Evolutionary conservation across 2,888 invertebrate genomes (phyloP).

Genomic region (Drosophila testacea): DNA sequence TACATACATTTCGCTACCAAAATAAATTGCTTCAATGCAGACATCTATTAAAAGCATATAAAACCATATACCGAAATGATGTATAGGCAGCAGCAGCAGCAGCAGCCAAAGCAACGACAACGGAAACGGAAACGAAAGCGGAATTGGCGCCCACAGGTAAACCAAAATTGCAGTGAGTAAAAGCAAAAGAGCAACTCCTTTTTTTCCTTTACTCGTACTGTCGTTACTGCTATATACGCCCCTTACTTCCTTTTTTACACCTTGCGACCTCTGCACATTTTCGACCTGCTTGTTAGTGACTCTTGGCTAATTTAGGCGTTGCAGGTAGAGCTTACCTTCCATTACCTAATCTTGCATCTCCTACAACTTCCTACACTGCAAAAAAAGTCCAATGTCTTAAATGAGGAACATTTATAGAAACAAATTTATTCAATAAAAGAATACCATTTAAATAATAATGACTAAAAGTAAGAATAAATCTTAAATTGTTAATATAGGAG

Average conservation of each 20-base stretch:
- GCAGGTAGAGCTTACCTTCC: constrained; percentile 45
- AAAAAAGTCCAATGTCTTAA: too few species aligned
- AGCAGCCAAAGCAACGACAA: constrained; percentile 12
- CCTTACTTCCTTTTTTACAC: not conserved
- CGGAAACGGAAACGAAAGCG: constrained; percentile 10
- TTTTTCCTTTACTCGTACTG: not conserved
- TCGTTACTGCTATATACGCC: not conserved
- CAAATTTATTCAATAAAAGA: too few species aligned
- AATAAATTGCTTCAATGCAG: constrained; percentile 77
- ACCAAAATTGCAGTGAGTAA: constrained; percentile 58
- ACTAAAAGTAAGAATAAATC: too few species aligned
- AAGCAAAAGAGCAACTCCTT: constrained; percentile 29
- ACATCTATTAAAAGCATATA: constrained; percentile 78
- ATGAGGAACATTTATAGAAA: too few species aligned
- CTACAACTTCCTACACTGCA: too few species aligned
- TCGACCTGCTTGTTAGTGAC: constrained; percentile 60
- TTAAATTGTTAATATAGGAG: too few species aligned
- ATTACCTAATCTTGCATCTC: too few species aligned
- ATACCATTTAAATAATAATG: too few species aligned
- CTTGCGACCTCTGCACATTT: constrained; percentile 19
- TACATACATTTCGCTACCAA: constrained; percentile 31
- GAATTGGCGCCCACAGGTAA: constrained; percentile 20
- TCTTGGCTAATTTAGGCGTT: constrained; percentile 68
- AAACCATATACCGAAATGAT: constrained; percentile 77
- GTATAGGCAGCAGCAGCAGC: constrained; percentile 58